Conservation (phyloP, 2,797 vertebrate genomes). For the Sphenopsis melanotis region DNA sequence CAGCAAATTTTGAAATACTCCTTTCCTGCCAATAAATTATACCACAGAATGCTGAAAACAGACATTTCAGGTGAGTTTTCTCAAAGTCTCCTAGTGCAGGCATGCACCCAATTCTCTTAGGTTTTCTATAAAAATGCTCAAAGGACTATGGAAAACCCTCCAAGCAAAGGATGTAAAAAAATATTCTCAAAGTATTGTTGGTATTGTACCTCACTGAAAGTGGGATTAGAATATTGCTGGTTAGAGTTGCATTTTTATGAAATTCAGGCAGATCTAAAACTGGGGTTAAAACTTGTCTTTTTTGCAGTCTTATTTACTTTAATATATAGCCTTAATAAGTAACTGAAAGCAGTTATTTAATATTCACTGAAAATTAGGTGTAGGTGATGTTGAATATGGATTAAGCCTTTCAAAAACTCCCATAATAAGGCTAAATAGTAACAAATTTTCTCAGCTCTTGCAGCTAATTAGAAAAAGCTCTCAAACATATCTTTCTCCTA, state of each 20-base stretch:
- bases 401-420: slow-evolving; percentile 6
- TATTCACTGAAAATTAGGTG: slow-evolving; percentile 27
- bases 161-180: neutral
- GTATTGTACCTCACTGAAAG: neutral
- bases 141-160: neutral
- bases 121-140: neutral
- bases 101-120: neutral
- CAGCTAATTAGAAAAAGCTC: slow-evolving; percentile 9
- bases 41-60: neutral
- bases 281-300: neutral
- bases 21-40: neutral
- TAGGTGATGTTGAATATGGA: slow-evolving; percentile 12
- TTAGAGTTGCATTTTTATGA: neutral
- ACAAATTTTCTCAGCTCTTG: slow-evolving; percentile 7
- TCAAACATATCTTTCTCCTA: neutral
- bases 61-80: neutral
- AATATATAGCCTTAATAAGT: slow-evolving; percentile 46
- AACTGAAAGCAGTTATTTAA: slow-evolving; percentile 31
- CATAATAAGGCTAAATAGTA: slow-evolving; percentile 1
- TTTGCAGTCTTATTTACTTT: slow-evolving; percentile 6
- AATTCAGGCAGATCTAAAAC: neutral
- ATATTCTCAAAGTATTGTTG: neutral
- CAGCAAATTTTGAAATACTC: neutral
- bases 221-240: fast-evolving
- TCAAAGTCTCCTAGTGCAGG: neutral